A percentile compares a stretch with the other conserved stretches of the same genome.
Evolutionary conservation across 2,888 invertebrate genomes (phyloP).

Genomic region (Argyresthia goedartella): DNA sequence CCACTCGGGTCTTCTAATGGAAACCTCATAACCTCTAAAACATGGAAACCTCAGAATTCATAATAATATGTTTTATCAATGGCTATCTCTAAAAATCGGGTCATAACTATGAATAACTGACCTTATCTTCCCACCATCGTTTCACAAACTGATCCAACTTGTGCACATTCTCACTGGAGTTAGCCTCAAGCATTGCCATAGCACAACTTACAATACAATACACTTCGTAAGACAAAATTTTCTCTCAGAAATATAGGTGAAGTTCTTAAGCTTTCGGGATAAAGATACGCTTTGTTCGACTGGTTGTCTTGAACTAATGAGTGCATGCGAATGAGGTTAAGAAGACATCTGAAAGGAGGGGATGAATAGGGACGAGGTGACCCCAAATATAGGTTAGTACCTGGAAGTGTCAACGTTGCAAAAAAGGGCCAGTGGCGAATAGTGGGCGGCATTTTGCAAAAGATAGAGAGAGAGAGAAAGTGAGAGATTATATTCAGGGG

Average conservation of each 20-base stretch:
- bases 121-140: conserved; percentile 48
- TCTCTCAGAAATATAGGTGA: neutral
- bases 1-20: too few species aligned
- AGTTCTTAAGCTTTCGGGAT: conserved; percentile 11
- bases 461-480: too few species aligned
- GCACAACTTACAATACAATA: neutral
- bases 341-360: conserved; percentile 23
- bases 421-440: neutral
- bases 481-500: neutral
- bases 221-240: neutral
- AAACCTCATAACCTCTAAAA: too few species aligned
- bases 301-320: neutral
- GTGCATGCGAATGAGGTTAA: conserved; percentile 7
- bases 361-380: conserved; percentile 10
- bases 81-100: too few species aligned
- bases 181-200: conserved; percentile 22
- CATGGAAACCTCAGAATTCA: too few species aligned
- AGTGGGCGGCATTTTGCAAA: neutral
- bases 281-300: conserved; percentile 17
- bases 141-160: conserved; percentile 44
- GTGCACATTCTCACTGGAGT: conserved; percentile 29
- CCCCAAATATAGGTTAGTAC: neutral
- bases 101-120: neutral
- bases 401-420: neutral
- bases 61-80: too few species aligned